These are phyloP conservation scores for Tetrapedia diversipes DNA, from an alignment of 2,888 invertebrate species.

Conservation along the genomic window DNA sequence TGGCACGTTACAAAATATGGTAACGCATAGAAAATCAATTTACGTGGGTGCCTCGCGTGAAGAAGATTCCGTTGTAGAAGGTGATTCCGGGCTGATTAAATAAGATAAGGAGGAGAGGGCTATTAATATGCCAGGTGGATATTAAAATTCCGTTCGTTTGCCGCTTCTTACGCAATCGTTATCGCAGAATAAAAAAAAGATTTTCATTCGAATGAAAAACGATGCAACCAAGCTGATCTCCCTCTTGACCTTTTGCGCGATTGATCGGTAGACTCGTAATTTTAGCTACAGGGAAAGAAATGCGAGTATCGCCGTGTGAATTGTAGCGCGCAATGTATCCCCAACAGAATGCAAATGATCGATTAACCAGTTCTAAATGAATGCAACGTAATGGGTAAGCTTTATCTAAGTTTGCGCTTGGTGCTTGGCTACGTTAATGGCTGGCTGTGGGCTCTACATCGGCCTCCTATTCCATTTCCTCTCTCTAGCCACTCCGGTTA, in stretches of 20 bases:
- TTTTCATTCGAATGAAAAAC: constrained; percentile 26
- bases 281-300: constrained; percentile 36
- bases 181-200: constrained; percentile 10
- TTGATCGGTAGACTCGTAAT: constrained; percentile 38
- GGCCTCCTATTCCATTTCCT: constrained; percentile 58
- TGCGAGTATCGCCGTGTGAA: constrained; percentile 41
- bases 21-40: constrained; percentile 56
- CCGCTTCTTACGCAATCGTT: constrained; percentile 13
- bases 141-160: constrained; percentile 21
- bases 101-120: constrained; percentile 15
- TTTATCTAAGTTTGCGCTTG: constrained; percentile 64
- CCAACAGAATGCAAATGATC: constrained; percentile 79
- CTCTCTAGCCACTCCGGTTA: constrained; percentile 46
- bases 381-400: constrained; percentile 65
- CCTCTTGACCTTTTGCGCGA: constrained; percentile 39
- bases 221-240: neutral
- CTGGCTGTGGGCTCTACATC: constrained; percentile 48
- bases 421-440: constrained; percentile 52
- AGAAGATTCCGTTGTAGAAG: constrained; percentile 27
- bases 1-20: constrained; percentile 61
- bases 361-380: constrained; percentile 80
- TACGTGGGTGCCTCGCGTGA: constrained; percentile 31
- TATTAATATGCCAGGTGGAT: constrained; percentile 23
- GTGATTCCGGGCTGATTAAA: constrained; percentile 22
- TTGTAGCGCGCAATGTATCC: constrained; percentile 47